Evolutionary conservation across 2,888 invertebrate species (phyloP), one percentile per base, ranked within the genome.

Genomic region (Nycteola revayana): DNA sequence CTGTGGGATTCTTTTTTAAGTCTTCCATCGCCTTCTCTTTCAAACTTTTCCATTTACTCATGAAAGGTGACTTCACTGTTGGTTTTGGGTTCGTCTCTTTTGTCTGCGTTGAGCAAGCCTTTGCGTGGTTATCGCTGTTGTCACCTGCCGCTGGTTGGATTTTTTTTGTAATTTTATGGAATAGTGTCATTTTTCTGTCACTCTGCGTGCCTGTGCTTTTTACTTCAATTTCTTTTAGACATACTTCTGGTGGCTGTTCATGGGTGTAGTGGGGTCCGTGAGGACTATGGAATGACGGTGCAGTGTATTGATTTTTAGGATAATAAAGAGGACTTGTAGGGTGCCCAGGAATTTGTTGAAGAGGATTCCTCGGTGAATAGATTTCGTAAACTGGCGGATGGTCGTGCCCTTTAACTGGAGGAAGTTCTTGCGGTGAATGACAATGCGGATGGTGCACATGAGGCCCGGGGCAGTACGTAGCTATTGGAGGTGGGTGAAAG

Each of bases 141-240:
- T 39, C 52, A 2, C 49, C 46, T 0, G 23, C 23, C 0, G 69
- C 61, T 5, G 45, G 61, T 22, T 67, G 62, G 7, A 62, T 59
- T 43, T 70, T 81, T 20, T 72, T 66, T 10, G 69, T 61, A n/a
- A 84, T 60, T 36, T 75, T 78, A n/a, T 49, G 46, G 20, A 85
- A 77, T 23, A 83, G 62, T 1, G 81, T 69, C 45, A 75, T 59
- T 37, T 78, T 83, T 21, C 71, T 73, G 14, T 81, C 81, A 52
- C 85, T 86, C 41, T 88, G 87, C 1, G 81, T 84, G 2, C 70
- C 82, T 22, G 68, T 77, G 44, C 79, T 87, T 51, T 80, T 85
- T 0, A 87, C 83, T 71, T 87, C 87, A 27, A 87, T 70, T 54
- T 87, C 85, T 48, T 80, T 84, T 1, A 87, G 51, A 39, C 85